Evolutionary conservation across 2,888 invertebrate genomes (phyloP), one percentile per base, ranked within the genome.

Genomic region (Flexamia atlantica): DNA sequence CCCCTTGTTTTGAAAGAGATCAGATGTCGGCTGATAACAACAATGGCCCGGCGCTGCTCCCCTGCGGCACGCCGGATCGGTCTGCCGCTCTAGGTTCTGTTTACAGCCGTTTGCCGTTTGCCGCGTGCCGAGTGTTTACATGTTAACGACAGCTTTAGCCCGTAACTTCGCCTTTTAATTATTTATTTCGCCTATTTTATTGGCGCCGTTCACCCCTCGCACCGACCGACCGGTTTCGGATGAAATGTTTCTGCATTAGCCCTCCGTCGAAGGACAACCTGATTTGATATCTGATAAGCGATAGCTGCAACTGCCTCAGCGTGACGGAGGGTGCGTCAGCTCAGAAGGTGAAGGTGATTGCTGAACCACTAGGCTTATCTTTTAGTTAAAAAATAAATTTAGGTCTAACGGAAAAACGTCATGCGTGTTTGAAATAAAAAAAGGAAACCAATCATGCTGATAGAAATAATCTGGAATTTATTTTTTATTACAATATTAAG

Each of bases 1-100:
- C 79, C 57, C 50, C 20, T 79, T 17, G 79, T 79, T 79, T 79
- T 79, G 79, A 79, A 79, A 79, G 79, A 79, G 79, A 79, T 79
- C 79, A 79, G 79, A 25, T 79, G 79, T 76, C 2, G 64, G 64
- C 30, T 12, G 28, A 30, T 25, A 72, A 36, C 36, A n/a, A n/a
- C 68, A 72, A 40, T 12, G 72, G 72, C 40, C 40, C 23, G 40
- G 20, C 14, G 14, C n/a, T 17, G 72, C 46, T 5, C 32, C 72
- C 72, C 72, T 72, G 72, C 36, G 72, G 72, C 72, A 4, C 42
- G 20, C 74, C 42, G 36, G 20, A 23, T 23, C 23, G 46, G 74
- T 46, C 5, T 28, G 36, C 36, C 36, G n/a, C n/a, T n/a, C n/a
- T n/a, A n/a, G 30, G n/a, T 28, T 28, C 40, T 72, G 42, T 72